phyloP scores from a whole-genome alignment of 2,888 invertebrate genomes.

The Acleris literana region DNA sequence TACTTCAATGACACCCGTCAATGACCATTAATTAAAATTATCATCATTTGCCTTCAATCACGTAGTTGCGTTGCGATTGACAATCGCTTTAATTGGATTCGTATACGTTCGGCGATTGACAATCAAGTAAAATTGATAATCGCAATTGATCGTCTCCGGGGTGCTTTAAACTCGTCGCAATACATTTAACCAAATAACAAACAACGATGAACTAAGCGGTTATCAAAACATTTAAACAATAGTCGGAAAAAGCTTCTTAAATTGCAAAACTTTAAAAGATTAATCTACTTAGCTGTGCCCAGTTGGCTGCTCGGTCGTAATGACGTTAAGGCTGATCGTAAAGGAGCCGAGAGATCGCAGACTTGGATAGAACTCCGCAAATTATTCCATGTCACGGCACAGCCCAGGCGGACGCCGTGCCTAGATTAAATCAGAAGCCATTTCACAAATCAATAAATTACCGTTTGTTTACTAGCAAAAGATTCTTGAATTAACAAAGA shows the following conservation, averaged over 20 bases:
- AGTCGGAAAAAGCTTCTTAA: conserved; percentile 1
- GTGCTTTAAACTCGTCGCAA: conserved; percentile 9
- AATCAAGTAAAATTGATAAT: too few species aligned
- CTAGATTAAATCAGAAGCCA: conserved; percentile 30
- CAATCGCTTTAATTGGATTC: too few species aligned
- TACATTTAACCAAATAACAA: conserved; percentile 14
- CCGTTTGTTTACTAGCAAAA: conserved; percentile 3
- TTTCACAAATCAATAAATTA: conserved; percentile 29
- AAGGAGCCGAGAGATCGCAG: conserved; percentile 28
- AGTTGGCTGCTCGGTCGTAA: conserved; percentile 25
- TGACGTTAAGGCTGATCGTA: conserved; percentile 22
- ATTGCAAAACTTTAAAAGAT: conserved; percentile 24
- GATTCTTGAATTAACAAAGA: conserved; percentile 1
- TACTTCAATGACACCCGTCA: too few species aligned
- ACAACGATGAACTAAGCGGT: neutral
- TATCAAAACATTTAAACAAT: neutral
- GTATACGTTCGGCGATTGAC: too few species aligned
- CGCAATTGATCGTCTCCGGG: too few species aligned
- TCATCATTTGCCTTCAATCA: too few species aligned
- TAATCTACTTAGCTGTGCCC: conserved; percentile 12
- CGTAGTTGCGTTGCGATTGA: too few species aligned
- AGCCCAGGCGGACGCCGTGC: conserved; percentile 18
- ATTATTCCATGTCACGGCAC: conserved; percentile 33
- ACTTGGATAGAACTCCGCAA: conserved; percentile 29
- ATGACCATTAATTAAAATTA: too few species aligned